These are phyloP conservation scores for Chalcis sispes DNA, from an alignment of 2,888 invertebrate genomes.

Conservation along the genomic window DNA sequence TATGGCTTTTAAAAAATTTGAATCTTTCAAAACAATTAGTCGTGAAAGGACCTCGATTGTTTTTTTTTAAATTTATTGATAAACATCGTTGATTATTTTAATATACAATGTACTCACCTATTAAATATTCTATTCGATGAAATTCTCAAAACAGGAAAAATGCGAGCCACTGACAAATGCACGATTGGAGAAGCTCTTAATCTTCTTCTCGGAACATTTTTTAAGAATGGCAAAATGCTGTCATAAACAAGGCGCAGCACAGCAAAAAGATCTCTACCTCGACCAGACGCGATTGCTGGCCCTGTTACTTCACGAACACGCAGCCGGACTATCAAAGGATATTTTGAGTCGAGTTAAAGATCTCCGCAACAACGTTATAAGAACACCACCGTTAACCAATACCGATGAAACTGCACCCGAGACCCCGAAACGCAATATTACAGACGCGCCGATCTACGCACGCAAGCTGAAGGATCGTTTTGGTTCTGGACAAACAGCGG, in stretches of 20 bases:
- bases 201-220: slow-evolving; percentile 85
- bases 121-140: neutral
- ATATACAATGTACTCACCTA: neutral
- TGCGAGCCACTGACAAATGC: slow-evolving; percentile 78
- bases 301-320: slow-evolving; percentile 80
- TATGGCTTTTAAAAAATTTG: no score
- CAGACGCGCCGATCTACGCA: slow-evolving; percentile 64
- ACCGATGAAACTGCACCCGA: slow-evolving; percentile 61
- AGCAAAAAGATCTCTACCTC: slow-evolving; percentile 82
- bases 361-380: slow-evolving; percentile 56
- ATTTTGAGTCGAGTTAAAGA: slow-evolving; percentile 78
- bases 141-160: slow-evolving; percentile 65
- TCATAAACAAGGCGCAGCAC: slow-evolving; percentile 79
- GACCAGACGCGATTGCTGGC: slow-evolving; percentile 84
- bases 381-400: neutral
- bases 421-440: slow-evolving; percentile 67
- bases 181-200: slow-evolving; percentile 81
- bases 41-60: no score
- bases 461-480: slow-evolving; percentile 63
- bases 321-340: slow-evolving; percentile 77
- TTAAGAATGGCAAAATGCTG: slow-evolving; percentile 83
- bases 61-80: neutral
- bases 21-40: no score
- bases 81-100: neutral
- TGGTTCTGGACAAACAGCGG: neutral